Evolutionary conservation across 2,888 invertebrate species (phyloP).

Genomic region (Zygaena filipendulae): DNA sequence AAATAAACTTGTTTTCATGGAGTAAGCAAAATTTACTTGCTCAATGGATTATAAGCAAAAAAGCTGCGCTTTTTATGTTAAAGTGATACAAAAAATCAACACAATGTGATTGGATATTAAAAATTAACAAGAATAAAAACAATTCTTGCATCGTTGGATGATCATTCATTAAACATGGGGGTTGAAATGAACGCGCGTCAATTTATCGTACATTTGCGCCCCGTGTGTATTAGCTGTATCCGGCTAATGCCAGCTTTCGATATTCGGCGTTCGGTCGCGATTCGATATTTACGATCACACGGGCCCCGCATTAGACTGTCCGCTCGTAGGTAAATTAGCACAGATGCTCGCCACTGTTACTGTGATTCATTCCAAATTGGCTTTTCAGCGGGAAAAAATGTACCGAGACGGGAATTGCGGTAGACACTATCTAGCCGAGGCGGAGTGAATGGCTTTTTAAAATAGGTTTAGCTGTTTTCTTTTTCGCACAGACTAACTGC

Average conservation of each 20-base stretch:
- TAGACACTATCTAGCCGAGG: constrained; percentile 50
- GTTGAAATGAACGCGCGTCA: constrained; percentile 64
- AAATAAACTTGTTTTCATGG: no score
- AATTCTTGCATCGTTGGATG: constrained; percentile 51
- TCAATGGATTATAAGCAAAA: no score
- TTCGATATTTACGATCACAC: constrained; percentile 62
- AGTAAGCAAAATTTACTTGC: no score
- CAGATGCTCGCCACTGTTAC: constrained; percentile 66
- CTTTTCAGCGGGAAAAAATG: constrained; percentile 62
- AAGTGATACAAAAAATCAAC: no score
- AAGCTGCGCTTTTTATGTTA: no score
- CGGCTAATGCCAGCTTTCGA: constrained; percentile 67
- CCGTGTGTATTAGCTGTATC: constrained; percentile 68
- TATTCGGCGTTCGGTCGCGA: constrained; percentile 65
- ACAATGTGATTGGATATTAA: no score
- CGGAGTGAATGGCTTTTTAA: constrained; percentile 55
- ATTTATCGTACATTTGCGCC: constrained; percentile 58
- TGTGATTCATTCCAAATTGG: constrained; percentile 69
- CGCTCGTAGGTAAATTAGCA: constrained; percentile 68
- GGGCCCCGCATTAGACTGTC: constrained; percentile 67
- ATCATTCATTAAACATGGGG: constrained; percentile 68
- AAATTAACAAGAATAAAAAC: no score
- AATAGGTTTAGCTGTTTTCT: constrained; percentile 40
- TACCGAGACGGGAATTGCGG: constrained; percentile 36
- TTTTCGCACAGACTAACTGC: constrained; percentile 23